phyloP scores from a whole-genome alignment of 1,140 invertebrate genomes.

The Drosophila kepulauana region DNA sequence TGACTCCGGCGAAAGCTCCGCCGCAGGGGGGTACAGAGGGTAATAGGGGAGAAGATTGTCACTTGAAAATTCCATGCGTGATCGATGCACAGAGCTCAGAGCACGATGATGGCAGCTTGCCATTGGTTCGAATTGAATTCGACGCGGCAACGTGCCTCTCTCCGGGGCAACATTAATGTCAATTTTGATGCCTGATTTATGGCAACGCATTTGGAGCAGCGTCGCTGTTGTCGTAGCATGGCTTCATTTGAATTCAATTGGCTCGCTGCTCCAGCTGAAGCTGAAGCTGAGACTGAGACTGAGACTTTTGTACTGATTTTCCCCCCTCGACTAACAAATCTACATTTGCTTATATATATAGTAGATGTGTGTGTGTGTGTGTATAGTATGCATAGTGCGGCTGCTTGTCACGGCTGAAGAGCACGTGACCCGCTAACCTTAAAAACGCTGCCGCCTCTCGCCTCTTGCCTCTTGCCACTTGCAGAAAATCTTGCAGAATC shows the following conservation, averaged over 20 bases:
- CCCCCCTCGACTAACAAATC: conserved; percentile 16
- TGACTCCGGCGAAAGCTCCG: not conserved
- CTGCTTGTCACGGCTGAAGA: conserved; percentile 44
- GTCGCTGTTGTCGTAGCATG: conserved; percentile 8
- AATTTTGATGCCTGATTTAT: conserved; percentile 83
- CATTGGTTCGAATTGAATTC: conserved; percentile 62
- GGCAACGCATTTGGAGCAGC: conserved; percentile 59
- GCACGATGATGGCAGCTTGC: conserved; percentile 9
- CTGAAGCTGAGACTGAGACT: too few relatives aligned
- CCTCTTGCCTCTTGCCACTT: conserved; percentile 4
- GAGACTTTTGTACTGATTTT: conserved; percentile 52
- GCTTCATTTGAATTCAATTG: conserved; percentile 82
- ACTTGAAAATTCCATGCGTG: conserved; percentile 77
- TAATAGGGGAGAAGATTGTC: conserved; percentile 47
- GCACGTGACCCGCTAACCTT: conserved; percentile 79
- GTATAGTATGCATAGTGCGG: conserved; percentile 5
- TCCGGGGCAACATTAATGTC: conserved; percentile 75
- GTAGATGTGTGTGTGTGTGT: not conserved
- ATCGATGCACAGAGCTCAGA: conserved; percentile 59
- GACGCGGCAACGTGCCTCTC: conserved; percentile 35
- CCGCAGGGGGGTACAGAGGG: not conserved
- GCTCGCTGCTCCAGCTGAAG: conserved; percentile 56
- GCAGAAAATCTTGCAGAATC: not conserved
- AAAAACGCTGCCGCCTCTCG: conserved; percentile 47
- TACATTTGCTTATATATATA: conserved; percentile 12